Conservation (phyloP, 2,113 vertebrate species). For the Miniopterus natalensis region DNA sequence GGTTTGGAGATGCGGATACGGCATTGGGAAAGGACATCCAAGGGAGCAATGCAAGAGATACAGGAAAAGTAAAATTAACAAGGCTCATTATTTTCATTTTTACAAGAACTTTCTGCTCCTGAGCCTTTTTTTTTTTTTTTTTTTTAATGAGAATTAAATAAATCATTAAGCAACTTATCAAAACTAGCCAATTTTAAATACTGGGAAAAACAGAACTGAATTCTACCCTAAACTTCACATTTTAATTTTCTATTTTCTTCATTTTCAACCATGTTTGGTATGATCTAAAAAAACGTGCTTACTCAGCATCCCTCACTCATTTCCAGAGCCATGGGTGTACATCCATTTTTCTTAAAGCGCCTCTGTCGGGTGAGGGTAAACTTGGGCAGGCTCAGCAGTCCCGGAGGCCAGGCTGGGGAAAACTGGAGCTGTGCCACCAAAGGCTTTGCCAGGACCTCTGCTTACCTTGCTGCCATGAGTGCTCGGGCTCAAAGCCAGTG, state of each 20-base stretch:
- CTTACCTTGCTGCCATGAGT: background rate
- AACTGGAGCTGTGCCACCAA: background rate
- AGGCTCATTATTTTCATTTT: background rate
- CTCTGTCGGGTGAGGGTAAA: background rate
- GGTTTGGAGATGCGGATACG: background rate
- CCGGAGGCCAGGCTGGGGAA: background rate
- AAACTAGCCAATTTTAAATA: conserved; percentile 3
- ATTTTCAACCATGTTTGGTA: background rate
- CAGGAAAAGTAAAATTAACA: background rate
- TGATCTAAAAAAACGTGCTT: background rate
- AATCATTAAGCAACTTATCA: conserved; percentile 27
- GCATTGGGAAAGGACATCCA: background rate
- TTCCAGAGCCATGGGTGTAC: background rate
- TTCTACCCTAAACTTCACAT: background rate
- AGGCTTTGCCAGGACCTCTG: background rate
- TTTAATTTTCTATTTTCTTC: background rate
- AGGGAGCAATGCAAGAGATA: background rate
- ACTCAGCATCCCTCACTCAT: background rate
- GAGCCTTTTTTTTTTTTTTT: background rate
- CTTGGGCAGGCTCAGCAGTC: background rate
- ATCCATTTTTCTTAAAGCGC: background rate
- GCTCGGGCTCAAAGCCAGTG: background rate
- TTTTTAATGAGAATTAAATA: conserved; percentile 1
- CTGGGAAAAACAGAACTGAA: background rate
- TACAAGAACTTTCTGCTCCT: background rate